phyloP scores from a whole-genome alignment of 2,888 invertebrate species.

The Parasteatoda lunata region DNA sequence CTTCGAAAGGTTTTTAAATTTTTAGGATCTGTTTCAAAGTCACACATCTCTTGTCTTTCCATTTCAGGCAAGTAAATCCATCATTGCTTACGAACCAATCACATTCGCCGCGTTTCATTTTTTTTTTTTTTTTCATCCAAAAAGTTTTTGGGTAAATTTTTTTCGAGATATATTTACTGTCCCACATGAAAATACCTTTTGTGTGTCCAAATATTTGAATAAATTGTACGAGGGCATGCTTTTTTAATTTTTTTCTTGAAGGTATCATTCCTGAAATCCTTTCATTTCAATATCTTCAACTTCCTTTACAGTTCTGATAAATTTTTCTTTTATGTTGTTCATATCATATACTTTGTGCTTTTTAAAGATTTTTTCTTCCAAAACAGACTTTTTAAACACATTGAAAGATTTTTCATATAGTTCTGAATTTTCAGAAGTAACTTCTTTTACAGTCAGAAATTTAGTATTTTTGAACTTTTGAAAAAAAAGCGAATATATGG shows the following conservation, averaged over 20 bases:
- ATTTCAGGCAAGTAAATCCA: slow-evolving; percentile 16
- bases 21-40: slow-evolving; percentile 1
- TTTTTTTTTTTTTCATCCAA: neutral
- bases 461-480: too few relatives aligned
- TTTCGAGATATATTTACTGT: neutral
- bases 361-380: slow-evolving; percentile 15
- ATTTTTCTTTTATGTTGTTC: neutral
- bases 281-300: slow-evolving; percentile 16
- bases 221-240: slow-evolving; percentile 7
- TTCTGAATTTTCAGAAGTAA: neutral
- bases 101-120: neutral
- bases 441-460: slow-evolving; percentile 5
- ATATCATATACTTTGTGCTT: neutral
- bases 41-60: slow-evolving; percentile 28
- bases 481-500: too few relatives aligned
- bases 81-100: slow-evolving; percentile 12
- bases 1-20: neutral
- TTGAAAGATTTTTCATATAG: slow-evolving; percentile 4
- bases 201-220: slow-evolving; percentile 6
- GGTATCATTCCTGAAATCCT: too few relatives aligned
- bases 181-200: slow-evolving; percentile 19
- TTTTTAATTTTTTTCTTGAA: too few relatives aligned
- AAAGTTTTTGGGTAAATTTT: neutral
- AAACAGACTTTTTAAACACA: neutral
- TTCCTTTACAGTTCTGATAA: neutral